Conservation (phyloP, 2,113 vertebrate genomes). For the Dipodomys ordii region DNA sequence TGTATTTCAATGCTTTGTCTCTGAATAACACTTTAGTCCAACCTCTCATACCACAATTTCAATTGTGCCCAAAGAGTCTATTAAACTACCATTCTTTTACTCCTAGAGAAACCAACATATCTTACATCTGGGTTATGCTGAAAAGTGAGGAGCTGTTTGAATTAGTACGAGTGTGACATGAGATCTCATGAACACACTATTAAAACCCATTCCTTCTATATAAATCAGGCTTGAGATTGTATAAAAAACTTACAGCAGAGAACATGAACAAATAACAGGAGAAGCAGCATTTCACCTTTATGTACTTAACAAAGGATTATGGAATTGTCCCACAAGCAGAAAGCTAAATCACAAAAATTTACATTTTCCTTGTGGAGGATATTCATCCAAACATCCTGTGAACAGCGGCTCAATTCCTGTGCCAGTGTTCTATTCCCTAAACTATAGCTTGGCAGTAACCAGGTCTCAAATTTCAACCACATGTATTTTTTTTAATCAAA, state of each 20-base stretch:
- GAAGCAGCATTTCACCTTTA: slow-evolving; percentile 73
- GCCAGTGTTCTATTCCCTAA: slow-evolving; percentile 91
- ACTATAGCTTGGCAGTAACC: slow-evolving; percentile 94
- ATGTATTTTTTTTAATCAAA: slow-evolving; percentile 93
- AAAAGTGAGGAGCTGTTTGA: neutral
- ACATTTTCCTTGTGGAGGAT: slow-evolving; percentile 82
- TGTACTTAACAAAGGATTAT: slow-evolving; percentile 82
- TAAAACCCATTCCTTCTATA: neutral
- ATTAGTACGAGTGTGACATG: neutral
- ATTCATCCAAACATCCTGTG: slow-evolving; percentile 86
- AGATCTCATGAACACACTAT: neutral
- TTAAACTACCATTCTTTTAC: neutral
- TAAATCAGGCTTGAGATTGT: neutral
- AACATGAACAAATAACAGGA: slow-evolving; percentile 73
- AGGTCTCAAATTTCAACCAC: slow-evolving; percentile 97
- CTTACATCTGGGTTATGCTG: neutral
- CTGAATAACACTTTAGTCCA: neutral
- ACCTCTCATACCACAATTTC: neutral
- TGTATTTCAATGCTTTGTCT: neutral
- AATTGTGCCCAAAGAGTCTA: neutral
- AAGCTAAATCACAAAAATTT: slow-evolving; percentile 83
- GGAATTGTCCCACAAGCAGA: slow-evolving; percentile 79
- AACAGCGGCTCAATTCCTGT: slow-evolving; percentile 94
- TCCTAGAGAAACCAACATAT: neutral
- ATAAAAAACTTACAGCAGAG: slow-evolving; percentile 21